phyloP scores from a whole-genome alignment of 2,113 vertebrate genomes.

The Hyaena hyaena region DNA sequence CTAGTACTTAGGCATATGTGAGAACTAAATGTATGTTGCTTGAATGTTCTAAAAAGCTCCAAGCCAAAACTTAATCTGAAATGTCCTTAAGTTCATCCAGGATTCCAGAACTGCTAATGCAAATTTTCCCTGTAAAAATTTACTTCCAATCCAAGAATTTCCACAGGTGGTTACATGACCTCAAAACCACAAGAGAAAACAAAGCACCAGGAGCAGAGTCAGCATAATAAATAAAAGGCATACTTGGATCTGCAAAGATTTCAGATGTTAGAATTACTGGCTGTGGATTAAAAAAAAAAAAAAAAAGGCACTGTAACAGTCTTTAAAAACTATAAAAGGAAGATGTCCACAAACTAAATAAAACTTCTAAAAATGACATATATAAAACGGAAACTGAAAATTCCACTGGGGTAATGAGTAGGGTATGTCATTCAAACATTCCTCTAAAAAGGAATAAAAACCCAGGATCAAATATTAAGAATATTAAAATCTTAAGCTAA shows the following conservation, averaged over 20 bases:
- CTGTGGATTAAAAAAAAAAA: not conserved
- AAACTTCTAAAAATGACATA: not conserved
- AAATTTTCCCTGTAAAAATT: conserved; percentile 43
- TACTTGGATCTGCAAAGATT: not conserved
- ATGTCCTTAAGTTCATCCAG: not conserved
- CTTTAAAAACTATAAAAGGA: conserved; percentile 10
- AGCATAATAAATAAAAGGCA: not conserved
- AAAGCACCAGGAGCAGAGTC: not conserved
- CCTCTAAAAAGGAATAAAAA: not conserved
- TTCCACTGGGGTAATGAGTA: not conserved
- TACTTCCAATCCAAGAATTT: not conserved
- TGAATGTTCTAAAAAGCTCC: not conserved
- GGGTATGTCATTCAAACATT: not conserved
- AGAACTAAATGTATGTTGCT: not conserved
- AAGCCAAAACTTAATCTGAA: conserved; percentile 43
- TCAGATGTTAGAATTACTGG: not conserved
- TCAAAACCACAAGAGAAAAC: not conserved
- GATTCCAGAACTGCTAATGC: not conserved
- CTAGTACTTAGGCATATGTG: not conserved
- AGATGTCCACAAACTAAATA: not conserved
- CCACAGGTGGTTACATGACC: not conserved
- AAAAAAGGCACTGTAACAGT: not conserved
- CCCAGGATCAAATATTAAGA: conserved; percentile 24
- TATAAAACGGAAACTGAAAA: conserved; percentile 10
- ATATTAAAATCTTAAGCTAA: conserved; percentile 3